Base-by-base conservation (phyloP, 2,797 vertebrate species). In the Triplophysa bombifrons region DNA sequence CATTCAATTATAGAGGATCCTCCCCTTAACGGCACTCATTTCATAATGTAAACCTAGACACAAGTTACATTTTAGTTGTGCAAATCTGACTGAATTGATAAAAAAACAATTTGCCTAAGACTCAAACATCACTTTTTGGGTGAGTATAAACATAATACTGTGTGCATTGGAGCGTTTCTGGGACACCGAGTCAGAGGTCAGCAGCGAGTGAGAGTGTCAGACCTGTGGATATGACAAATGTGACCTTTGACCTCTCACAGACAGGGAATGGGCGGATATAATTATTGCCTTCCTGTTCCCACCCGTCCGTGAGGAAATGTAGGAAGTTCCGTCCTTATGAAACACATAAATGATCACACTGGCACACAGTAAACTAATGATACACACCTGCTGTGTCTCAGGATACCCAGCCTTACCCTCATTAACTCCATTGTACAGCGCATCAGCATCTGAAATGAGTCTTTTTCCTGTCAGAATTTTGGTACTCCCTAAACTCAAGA, bases 221-320 rank as follows among this genome's bases (percentile, higher is more conserved):
- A 58, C 79, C 82, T 84, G 68, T 85, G 86, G 69, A 80, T 83
- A 82, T 86, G 82, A 85, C 86, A 82, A 86, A 88, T 84, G 81
- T 86, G 87, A 90, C 82, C 88, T 90, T 48, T 88, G 86, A 22
- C 89, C 84, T 85, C 63, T 72, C 58, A 58, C 74, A 86, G 85
- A 88, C 80, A 78, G 83, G 82, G 65, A 11, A 82, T 88, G 84
- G 85, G 61, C 85, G 88, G 88, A 92, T 89, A 92, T 85, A 85
- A 89, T 85, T 81, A 58, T 34, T 16, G 80, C 81, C 81, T 92
- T 94, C 92, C 92, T 88, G 91, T 90, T 84, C 81, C 90, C 89
- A 76, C 86, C 88, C 86, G 85, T 81, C 85, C 67, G 65, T 80
- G 38, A 89, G 88, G 89, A 93, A 92, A 92, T 85, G 87, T 89